Evolutionary conservation across 2,888 invertebrate genomes (phyloP), one percentile per base, ranked within the genome.

Genomic region (Liodrosophila aerea): DNA sequence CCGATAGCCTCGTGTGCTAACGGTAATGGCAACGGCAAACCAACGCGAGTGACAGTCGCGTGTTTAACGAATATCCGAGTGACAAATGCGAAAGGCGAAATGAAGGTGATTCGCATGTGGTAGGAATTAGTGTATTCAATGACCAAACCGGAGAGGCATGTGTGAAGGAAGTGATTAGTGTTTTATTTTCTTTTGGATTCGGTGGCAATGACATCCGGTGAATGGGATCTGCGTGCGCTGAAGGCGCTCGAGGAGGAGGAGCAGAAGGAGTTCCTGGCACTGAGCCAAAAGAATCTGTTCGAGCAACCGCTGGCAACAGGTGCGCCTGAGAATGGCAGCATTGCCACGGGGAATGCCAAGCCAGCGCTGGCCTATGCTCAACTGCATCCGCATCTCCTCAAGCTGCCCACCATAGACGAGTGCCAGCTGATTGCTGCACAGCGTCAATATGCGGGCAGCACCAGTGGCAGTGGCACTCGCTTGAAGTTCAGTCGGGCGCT

Each of bases 211-310:
- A 85, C 89, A 72, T 90, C 90, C 71, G 90, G 89, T 49, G 90
- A 90, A 78, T 90, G 90, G 90, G 90, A 90, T 75, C 74, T 90
- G 68, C 86, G 88, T 71, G 90, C 90, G 74, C 85, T 90, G 4
- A 89, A 89, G 70, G 90, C 90, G 86, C 89, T 90, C 57, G 90
- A 90, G 81, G 89, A 89, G 68, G 90, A 90, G 78, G 89, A 90
- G 66, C 85, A 89, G 70, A 88, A 87, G 49, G 88, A 88, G 56
- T 89, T 89, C 61, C 80, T 89, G 65, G 87, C 88, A 9, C 84
- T 89, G 30, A 89, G 88, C 65, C 88, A 89, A 61, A 87, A 84
- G 63, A 89, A 87, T 60, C 80, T 89, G 4, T 88, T 88, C 40
- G 86, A 89, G 53, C 73, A 82, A 33, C 64, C 85, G 11, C 60